Percentiles rank a stretch among this genome's conserved stretches.
Conservation (phyloP, 2,113 vertebrate genomes). For the Pristiophorus japonicus region DNA sequence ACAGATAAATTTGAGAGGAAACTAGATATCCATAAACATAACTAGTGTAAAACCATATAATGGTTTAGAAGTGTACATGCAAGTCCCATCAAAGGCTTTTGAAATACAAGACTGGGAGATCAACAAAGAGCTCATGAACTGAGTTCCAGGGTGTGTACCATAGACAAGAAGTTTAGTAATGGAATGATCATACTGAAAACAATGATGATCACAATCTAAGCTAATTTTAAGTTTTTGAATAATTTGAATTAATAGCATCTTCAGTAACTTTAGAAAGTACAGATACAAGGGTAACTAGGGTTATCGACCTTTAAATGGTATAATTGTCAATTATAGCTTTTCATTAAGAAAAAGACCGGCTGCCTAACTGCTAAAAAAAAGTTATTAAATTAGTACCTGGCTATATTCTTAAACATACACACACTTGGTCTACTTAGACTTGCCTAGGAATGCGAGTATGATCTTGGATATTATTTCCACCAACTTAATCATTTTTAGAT, state of each 20-base stretch:
- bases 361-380: too few species aligned
- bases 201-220: too few species aligned
- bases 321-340: neutral
- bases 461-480: neutral
- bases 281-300: neutral
- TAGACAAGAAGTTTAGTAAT: neutral
- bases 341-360: neutral
- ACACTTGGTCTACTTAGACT: neutral
- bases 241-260: too few species aligned
- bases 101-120: neutral
- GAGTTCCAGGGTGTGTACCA: neutral
- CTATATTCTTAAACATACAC: too few species aligned
- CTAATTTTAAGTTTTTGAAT: too few species aligned
- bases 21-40: neutral
- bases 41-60: neutral
- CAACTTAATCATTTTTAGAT: neutral
- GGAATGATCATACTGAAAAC: neutral
- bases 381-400: too few species aligned
- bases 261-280: neutral
- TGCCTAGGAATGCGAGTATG: too few species aligned
- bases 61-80: neutral
- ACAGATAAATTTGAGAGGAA: too few species aligned
- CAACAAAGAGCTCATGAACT: neutral
- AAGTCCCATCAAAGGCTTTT: neutral
- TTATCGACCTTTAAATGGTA: neutral